These are phyloP conservation scores for Tetranychus urticae DNA, from an alignment of 1,140 invertebrate species.

Conservation along the genomic window DNA sequence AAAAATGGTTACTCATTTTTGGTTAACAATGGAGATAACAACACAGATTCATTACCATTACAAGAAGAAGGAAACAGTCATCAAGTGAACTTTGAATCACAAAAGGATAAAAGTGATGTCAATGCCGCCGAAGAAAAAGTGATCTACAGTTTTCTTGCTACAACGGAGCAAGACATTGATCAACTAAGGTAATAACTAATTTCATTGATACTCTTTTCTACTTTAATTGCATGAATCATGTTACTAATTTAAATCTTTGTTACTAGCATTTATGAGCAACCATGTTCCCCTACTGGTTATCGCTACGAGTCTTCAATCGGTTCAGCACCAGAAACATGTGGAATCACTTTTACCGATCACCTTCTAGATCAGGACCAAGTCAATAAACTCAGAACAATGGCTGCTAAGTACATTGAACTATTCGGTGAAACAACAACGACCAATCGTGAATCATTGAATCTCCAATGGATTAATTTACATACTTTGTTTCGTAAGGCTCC, in stretches of 20 bases:
- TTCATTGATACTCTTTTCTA: neutral
- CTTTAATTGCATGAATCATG: neutral
- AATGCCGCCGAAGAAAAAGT: neutral
- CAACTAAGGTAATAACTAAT: neutral
- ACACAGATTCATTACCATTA: too few species aligned
- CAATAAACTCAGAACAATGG: neutral
- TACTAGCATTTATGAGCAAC: neutral
- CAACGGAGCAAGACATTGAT: neutral
- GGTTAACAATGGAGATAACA: too few species aligned
- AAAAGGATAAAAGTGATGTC: neutral
- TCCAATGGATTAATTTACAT: conserved; percentile 1
- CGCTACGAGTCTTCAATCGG: neutral
- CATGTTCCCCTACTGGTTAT: neutral
- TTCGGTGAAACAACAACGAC: neutral
- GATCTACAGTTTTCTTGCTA: neutral
- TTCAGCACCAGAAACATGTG: neutral
- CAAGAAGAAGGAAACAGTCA: neutral
- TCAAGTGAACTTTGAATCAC: neutral
- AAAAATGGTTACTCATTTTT: too few species aligned
- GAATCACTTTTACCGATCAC: neutral
- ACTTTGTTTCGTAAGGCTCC: neutral
- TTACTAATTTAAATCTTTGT: neutral
- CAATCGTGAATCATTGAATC: neutral
- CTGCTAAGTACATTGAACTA: neutral
- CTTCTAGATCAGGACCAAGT: neutral